Evolutionary conservation across 1,140 invertebrate species (phyloP).

Genomic region (Argopecten irradians): DNA sequence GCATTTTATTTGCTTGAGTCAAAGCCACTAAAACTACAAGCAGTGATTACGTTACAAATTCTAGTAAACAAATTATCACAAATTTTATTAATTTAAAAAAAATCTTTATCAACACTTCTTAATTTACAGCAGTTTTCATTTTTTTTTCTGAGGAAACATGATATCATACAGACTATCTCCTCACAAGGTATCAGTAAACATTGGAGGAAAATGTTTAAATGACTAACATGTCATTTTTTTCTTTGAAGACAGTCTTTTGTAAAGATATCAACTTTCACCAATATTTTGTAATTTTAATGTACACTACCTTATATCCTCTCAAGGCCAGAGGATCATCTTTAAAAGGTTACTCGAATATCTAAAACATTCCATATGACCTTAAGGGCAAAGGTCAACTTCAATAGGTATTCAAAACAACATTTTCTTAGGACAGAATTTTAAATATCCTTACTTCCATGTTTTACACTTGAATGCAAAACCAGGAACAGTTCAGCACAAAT

Average conservation of each 20-base stretch:
- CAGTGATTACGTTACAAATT: neutral
- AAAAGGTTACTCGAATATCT: neutral
- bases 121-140: neutral
- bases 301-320: neutral
- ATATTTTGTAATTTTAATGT: neutral
- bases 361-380: neutral
- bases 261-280: conserved; percentile 5
- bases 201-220: neutral
- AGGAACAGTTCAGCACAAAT: neutral
- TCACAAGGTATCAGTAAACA: neutral
- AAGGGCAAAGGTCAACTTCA: neutral
- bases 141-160: neutral
- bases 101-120: neutral
- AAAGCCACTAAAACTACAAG: neutral
- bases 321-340: neutral
- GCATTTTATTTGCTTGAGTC: neutral
- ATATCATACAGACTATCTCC: neutral
- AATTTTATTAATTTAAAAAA: neutral
- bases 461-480: neutral
- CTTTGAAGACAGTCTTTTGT: neutral
- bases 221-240: neutral
- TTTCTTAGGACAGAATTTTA: neutral
- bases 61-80: neutral
- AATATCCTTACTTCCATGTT: neutral
- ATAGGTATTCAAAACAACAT: neutral